These are phyloP conservation scores for Lacanobia wlatinum DNA, from an alignment of 2,888 invertebrate species.

Conservation along the genomic window DNA sequence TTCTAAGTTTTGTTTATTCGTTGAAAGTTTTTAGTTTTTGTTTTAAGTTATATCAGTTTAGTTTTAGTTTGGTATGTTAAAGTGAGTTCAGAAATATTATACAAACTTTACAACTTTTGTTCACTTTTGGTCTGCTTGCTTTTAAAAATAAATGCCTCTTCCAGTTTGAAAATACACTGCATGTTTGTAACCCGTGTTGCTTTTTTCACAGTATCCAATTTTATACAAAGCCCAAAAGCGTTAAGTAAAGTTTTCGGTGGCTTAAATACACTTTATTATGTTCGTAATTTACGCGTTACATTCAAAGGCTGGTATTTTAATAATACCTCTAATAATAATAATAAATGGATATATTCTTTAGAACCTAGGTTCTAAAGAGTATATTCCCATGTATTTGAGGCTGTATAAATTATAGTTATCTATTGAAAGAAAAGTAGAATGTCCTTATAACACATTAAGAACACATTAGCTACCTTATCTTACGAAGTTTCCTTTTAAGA, in stretches of 20 bases:
- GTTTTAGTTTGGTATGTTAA: background rate
- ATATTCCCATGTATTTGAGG: background rate
- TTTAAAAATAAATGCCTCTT: background rate
- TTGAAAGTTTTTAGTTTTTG: slow-evolving; percentile 7
- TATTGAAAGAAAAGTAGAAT: background rate
- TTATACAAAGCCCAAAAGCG: background rate
- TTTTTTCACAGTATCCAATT: background rate
- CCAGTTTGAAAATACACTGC: background rate
- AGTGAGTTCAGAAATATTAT: background rate
- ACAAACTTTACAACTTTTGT: background rate
- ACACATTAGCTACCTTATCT: background rate
- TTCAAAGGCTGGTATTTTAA: background rate
- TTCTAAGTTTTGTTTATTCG: slow-evolving; percentile 9
- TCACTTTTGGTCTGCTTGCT: background rate
- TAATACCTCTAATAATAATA: too few relatives aligned
- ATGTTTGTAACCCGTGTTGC: background rate
- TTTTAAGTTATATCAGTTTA: background rate
- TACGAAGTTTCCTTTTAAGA: background rate
- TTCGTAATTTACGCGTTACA: background rate
- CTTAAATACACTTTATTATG: background rate
- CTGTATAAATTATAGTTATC: background rate
- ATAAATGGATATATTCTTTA: too few relatives aligned
- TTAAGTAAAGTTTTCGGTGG: background rate
- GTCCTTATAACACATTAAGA: background rate
- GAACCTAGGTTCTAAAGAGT: too few relatives aligned